A percentile compares a stretch with the other conserved stretches of the same genome.
Conservation (phyloP, 2,113 vertebrate species). For the Xiphias gladius region DNA sequence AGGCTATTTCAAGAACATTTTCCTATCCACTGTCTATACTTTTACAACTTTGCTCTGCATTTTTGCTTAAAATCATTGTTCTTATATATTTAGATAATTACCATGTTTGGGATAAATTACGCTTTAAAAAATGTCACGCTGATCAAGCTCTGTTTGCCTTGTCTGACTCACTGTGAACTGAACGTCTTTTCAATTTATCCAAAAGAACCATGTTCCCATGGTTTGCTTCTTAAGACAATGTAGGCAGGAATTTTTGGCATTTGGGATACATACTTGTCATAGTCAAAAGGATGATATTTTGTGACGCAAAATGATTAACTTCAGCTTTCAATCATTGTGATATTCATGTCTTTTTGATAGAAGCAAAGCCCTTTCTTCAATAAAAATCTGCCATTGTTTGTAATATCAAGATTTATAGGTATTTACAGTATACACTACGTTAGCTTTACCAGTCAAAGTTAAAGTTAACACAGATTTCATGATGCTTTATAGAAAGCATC, state of each 20-base stretch:
- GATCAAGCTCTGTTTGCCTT: constrained; percentile 5
- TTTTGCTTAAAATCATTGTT: not conserved
- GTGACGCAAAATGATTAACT: not conserved
- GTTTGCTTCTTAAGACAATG: constrained; percentile 4
- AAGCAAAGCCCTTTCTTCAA: not conserved
- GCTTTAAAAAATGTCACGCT: constrained; percentile 18
- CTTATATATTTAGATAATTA: constrained; percentile 30
- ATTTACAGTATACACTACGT: not conserved
- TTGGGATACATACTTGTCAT: constrained; percentile 15
- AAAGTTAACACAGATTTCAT: not conserved
- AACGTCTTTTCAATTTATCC: not conserved
- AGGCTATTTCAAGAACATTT: constrained; percentile 44
- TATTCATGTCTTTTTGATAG: not conserved
- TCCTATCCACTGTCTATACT: constrained; percentile 6
- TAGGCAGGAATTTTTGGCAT: not conserved
- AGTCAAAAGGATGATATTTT: constrained; percentile 1
- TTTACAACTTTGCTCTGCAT: not conserved
- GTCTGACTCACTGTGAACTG: not conserved
- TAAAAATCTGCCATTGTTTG: not conserved
- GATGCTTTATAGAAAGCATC: not conserved
- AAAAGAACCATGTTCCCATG: not conserved
- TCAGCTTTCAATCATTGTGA: not conserved
- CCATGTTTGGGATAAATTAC: constrained; percentile 7
- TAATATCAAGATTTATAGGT: not conserved
- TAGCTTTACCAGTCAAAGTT: not conserved